Percentiles rank a stretch among this genome's conserved stretches.
These are phyloP conservation scores for Mystacornis crossleyi DNA, from an alignment of 2,113 vertebrate genomes.

Conservation along the genomic window DNA sequence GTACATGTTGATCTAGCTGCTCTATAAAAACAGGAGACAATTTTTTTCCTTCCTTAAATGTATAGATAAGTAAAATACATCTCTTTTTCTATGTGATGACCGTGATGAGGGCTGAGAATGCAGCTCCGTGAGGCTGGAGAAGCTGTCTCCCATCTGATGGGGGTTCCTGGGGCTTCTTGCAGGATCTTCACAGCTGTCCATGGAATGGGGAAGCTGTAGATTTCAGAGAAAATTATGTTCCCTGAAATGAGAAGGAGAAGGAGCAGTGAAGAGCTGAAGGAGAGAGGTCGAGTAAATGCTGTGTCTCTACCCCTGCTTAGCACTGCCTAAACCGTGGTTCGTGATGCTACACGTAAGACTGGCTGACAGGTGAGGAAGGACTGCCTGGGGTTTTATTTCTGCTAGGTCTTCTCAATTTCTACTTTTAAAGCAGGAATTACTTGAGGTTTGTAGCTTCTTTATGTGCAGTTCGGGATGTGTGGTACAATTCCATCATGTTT, in stretches of 20 bases:
- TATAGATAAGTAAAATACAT: background rate
- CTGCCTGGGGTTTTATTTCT: background rate
- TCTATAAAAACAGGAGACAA: background rate
- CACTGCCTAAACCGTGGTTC: background rate
- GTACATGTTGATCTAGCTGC: background rate
- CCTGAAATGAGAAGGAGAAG: background rate
- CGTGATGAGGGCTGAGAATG: background rate
- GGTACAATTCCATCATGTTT: background rate
- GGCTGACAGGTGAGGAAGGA: too few relatives aligned
- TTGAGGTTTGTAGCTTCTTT: background rate
- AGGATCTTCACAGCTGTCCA: background rate
- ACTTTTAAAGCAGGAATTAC: background rate
- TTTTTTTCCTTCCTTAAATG: background rate
- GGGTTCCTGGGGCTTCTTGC: background rate
- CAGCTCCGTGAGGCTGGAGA: background rate
- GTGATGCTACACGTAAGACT: background rate
- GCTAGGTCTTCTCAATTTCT: background rate
- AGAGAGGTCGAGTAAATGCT: background rate
- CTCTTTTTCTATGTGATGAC: rapidly evolving
- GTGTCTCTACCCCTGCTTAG: background rate
- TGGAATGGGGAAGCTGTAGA: background rate
- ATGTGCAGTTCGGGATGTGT: rapidly evolving
- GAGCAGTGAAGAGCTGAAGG: background rate
- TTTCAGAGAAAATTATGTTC: background rate
- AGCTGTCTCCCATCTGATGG: background rate